Evolutionary conservation across 2,113 vertebrate genomes (phyloP).

Genomic region (Nyctibius bracteatus): DNA sequence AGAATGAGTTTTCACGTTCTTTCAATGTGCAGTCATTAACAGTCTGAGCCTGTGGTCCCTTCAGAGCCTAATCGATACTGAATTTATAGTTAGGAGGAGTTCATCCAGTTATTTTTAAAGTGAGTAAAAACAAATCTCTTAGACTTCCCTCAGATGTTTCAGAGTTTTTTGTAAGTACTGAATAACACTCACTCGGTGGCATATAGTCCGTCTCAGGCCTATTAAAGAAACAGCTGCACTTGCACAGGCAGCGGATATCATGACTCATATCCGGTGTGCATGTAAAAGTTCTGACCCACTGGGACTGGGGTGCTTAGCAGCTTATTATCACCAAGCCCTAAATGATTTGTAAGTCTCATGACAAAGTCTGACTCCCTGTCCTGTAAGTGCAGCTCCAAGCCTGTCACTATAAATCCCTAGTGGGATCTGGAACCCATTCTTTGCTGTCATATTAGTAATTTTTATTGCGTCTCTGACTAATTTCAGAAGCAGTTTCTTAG

Average conservation of each 20-base stretch:
- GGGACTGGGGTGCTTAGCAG: not conserved
- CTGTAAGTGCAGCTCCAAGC: not conserved
- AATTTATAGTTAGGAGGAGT: not conserved
- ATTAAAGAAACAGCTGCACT: not conserved
- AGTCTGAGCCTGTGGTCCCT: not conserved
- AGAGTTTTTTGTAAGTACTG: not conserved
- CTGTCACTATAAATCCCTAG: not conserved
- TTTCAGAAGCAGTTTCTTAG: not conserved
- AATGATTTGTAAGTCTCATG: accelerated
- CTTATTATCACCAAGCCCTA: not conserved
- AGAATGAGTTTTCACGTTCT: not conserved
- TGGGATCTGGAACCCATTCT: not conserved
- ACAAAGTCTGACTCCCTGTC: not conserved
- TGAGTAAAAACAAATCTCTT: not conserved
- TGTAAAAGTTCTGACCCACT: not conserved
- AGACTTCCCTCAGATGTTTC: not conserved
- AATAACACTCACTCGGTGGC: not conserved
- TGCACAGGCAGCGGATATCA: not conserved
- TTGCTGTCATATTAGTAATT: not conserved
- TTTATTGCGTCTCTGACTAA: not conserved
- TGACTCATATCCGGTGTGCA: accelerated
- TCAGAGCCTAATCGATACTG: not conserved
- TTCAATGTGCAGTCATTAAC: not conserved
- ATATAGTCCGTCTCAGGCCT: not conserved
- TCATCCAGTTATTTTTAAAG: not conserved